Evolutionary conservation across 2,797 vertebrate species (phyloP).

Genomic region (Karalla daura): DNA sequence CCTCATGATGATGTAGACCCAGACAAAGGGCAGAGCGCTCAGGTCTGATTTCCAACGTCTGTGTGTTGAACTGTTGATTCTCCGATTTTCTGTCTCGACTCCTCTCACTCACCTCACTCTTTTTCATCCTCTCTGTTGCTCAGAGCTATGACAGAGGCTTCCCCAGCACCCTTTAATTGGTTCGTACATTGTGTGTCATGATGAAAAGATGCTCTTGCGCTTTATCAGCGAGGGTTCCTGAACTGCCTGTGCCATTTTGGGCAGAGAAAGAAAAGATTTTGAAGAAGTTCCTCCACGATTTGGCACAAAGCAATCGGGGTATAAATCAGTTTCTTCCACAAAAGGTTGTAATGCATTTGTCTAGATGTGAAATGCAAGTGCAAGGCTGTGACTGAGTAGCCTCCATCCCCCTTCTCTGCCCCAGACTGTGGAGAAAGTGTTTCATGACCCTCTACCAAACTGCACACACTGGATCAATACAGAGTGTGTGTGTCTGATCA

Average conservation of each 20-base stretch:
- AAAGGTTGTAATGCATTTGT: not conserved
- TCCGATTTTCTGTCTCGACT: not conserved
- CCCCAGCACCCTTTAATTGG: not conserved
- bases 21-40: not conserved
- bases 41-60: not conserved
- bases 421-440: conserved; percentile 28
- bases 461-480: conserved; percentile 57
- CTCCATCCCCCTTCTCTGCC: not conserved
- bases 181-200: not conserved
- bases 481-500: conserved; percentile 48
- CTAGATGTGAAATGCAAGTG: not conserved
- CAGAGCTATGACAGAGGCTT: not conserved
- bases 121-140: not conserved
- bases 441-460: conserved; percentile 46
- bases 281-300: not conserved
- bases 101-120: not conserved
- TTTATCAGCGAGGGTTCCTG: not conserved
- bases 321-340: not conserved
- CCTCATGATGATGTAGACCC: not conserved
- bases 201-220: not conserved
- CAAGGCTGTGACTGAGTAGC: not conserved
- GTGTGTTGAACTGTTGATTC: too few relatives aligned
- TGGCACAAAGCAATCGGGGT: not conserved
- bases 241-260: not conserved
- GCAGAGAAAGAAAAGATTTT: not conserved